Evolutionary conservation across 2,113 vertebrate species (phyloP), one percentile per base, ranked within the genome.

Genomic region (Glaucomys volans): DNA sequence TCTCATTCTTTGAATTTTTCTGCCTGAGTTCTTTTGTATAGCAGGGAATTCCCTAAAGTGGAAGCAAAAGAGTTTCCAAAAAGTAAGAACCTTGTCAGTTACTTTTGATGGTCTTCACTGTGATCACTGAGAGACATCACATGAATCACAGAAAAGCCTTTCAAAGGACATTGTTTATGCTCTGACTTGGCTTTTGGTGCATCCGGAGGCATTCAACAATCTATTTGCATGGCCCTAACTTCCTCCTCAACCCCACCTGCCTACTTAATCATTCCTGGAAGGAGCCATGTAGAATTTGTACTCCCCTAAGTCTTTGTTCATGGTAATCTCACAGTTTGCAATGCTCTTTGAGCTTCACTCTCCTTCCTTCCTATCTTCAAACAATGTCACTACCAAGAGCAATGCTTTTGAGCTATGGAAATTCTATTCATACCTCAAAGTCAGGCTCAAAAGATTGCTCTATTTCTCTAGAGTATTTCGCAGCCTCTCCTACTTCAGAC

Each of bases 221-320:
- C 10, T 30, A 52, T 17, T 4, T 1, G 0, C 16, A 42, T 5
- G 11, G 6, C 22, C 30, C 42, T 32, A 9, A 26, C 5, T 52
- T 30, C 24, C 30, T 85, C n/a, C 26, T 1, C 2, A 6, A 22
- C 1, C 2, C 10, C 5, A 1, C 18, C 4, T 11, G 9, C 35
- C 50, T 82, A 13, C 18, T 42, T 4, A 59, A 35, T 0, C 17
- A 24, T 79, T 26, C 28, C 26, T 30, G 28, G 26, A 10, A 62
- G 5, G 10, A 32, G 28, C 2, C 28, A 10, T 17, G 9, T 6
- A 5, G 30, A 62, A 26, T 0, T 40, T 79, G 22, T 69, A 54
- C 20, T 37, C 14, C 12, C 75, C 3, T 30, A 59, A 18, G 8
- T 22, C 20, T 87, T 32, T 69, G 5, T 47, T 62, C 10, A 12